A percentile compares a stretch with the other conserved stretches of the same genome.
Conservation (phyloP, 2,113 vertebrate species). For the Cyanoliseus patagonus region DNA sequence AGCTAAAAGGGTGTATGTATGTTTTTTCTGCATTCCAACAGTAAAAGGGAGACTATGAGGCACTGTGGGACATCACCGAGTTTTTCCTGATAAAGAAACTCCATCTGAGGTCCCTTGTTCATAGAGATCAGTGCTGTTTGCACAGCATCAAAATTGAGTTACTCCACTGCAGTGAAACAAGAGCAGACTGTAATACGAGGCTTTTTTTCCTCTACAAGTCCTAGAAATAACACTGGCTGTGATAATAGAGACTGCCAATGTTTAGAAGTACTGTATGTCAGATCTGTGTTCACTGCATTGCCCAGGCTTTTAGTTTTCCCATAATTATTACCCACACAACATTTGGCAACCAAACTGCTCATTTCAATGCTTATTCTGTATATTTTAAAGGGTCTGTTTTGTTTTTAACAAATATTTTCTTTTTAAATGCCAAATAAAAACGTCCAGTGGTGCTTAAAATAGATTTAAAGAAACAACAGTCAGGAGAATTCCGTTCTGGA, state of each 20-base stretch:
- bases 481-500: background rate
- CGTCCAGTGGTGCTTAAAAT: background rate
- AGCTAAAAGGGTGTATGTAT: background rate
- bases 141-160: slow-evolving; percentile 13
- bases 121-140: background rate
- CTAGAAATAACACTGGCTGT: background rate
- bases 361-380: background rate
- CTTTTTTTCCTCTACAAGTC: background rate
- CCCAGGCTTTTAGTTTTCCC: background rate
- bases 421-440: background rate
- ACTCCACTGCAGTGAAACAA: slow-evolving; percentile 1
- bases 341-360: background rate
- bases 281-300: background rate
- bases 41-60: background rate
- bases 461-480: background rate
- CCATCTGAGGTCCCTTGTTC: background rate
- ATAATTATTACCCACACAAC: background rate
- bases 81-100: background rate
- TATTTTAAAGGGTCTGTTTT: background rate
- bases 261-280: slow-evolving; percentile 1
- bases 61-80: background rate
- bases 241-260: background rate
- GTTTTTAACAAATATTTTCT: background rate
- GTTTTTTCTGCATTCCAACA: background rate
- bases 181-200: background rate